Evolutionary conservation across 2,113 vertebrate genomes (phyloP), one percentile per base, ranked within the genome.

Genomic region (Sus scrofa): DNA sequence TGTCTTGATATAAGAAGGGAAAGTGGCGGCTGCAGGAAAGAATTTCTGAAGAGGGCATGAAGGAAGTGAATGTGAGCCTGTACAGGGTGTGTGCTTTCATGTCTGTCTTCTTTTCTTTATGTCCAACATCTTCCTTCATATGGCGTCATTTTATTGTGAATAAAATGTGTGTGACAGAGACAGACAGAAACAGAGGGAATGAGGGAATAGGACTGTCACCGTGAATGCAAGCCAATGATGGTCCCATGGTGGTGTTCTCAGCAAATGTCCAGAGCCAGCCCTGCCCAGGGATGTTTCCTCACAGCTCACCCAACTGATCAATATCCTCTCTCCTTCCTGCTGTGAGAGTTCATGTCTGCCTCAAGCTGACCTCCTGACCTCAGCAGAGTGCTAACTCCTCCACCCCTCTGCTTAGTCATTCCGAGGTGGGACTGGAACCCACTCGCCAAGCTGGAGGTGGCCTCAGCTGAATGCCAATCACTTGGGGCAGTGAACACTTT

Each of bases 281-380:
- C 70, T 16, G 7, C 58, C 27, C 13, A 12, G 34, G 3, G 6
- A 13, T 83, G n/a, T 65, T 96, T 94, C 90, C 73, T 85, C 16
- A 14, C 39, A 6, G 26, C 39, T 82, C 88, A 96, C 94, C 95
- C 95, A 94, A 63, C 60, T 65, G 14, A 22, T 67, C 63, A 65
- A 39, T 5, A 39, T 95, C 37, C 62, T 91, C 52, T 89, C 83
- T 93, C 56, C 82, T 77, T 74, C 54, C 83, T 91, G 88, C 87
- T 89, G 73, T 4, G 34, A 65, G 92, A 95, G 56, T 63, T 86
- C 79, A 86, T 81, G 74, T 63, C 78, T 18, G 34, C n/a, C 73
- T n/a, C 86, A 26, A 54, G 62, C 74, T 2, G 6, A 86, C 78
- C 81, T 86, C 77, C 78, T 82, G 74, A 67, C 89, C 89, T 85